Evolutionary conservation across 2,888 invertebrate species (phyloP).

Genomic region (Saturnia pavonia): DNA sequence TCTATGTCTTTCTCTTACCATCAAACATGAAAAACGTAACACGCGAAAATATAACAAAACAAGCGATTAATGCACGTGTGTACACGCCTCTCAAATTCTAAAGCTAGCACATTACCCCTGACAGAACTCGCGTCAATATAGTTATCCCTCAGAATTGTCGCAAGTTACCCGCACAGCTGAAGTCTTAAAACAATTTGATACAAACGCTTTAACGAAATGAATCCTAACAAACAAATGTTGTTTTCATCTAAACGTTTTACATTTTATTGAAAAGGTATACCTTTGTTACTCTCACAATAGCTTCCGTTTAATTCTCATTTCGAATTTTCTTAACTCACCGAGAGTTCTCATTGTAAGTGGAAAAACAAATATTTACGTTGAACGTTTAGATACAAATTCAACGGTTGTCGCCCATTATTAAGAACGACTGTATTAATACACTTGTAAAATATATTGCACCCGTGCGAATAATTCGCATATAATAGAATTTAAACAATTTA

Average conservation of each 20-base stretch:
- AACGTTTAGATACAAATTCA: not conserved
- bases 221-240: not conserved
- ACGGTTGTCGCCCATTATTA: not conserved
- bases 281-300: constrained; percentile 11
- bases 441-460: not conserved
- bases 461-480: no score
- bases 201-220: constrained; percentile 11
- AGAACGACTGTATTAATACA: not conserved
- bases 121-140: constrained; percentile 3
- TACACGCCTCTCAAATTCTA: not conserved
- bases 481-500: no score
- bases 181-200: constrained; percentile 21
- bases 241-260: constrained; percentile 6
- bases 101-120: not conserved
- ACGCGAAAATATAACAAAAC: not conserved
- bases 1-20: no score
- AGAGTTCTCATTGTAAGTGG: constrained; percentile 15
- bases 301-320: constrained; percentile 19
- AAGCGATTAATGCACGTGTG: not conserved
- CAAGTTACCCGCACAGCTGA: constrained; percentile 13
- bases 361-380: constrained; percentile 13
- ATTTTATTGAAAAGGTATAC: constrained; percentile 12
- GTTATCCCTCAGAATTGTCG: constrained; percentile 8
- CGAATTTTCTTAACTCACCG: constrained; percentile 15
- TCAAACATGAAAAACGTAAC: no score